Evolutionary conservation across 2,113 vertebrate genomes (phyloP), one percentile per base, ranked within the genome.

Genomic region (Channa maculata): DNA sequence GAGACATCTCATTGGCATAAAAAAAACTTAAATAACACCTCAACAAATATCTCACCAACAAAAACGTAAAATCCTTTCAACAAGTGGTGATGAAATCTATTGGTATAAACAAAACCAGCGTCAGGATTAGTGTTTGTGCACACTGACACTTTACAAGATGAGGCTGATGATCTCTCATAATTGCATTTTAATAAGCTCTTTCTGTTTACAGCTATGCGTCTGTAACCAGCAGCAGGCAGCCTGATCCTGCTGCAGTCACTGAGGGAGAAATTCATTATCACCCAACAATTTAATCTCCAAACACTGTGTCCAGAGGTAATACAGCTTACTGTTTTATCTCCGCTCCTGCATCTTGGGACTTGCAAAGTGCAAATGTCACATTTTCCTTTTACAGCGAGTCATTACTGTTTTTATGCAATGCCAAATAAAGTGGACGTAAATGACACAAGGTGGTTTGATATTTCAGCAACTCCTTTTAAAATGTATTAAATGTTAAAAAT

Each of bases 111-210:
- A 0, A 69, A 63, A 34, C 46, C 38, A 55, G 53, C 43, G 39
- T 39, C 1, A 36, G 41, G 80, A 43, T 65, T 70, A 12, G 34
- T 46, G 50, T 51, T 44, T 11, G 6, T 10, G 8, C 15, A 10
- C 41, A 43, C 12, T 15, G 60, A 57, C 43, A 48, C 36, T 0
- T 34, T 15, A 39, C 54, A 37, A 51, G 58, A 38, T 3, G 4
- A 36, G 11, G n/a, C 37, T 53, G 54, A 45, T 65, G n/a, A 52
- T 45, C 61, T 38, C 33, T 10, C 53, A 6, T 51, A 58, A 77
- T 68, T 65, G 60, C 9, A 15, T 75, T 74, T 69, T 79, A 65
- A 65, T 65, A 54, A 73, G 49, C 54, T 53, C 53, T 65, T 1
- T 0, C 48, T 69, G 75, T 59, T 74, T 60, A 65, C 70, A 57